These are phyloP conservation scores for Hydrocynus forskahlii DNA, from an alignment of 2,797 vertebrate genomes.

Conservation along the genomic window DNA sequence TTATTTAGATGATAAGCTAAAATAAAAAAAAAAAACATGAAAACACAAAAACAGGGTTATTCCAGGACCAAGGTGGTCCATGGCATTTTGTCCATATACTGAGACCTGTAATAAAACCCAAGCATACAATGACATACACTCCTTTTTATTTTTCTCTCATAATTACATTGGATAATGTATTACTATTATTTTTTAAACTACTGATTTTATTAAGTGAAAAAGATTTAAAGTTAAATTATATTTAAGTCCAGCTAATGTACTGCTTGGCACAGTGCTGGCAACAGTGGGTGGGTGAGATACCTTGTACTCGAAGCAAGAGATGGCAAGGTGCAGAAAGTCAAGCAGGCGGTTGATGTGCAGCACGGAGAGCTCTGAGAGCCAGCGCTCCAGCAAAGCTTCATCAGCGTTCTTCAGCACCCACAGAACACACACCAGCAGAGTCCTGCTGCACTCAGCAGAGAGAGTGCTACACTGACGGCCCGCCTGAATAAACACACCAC, in stretches of 20 bases:
- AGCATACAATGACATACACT: too few relatives aligned
- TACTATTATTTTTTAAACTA: too few relatives aligned
- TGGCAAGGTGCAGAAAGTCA: constrained; percentile 86
- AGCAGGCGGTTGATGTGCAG: constrained; percentile 87
- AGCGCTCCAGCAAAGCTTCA: constrained; percentile 82
- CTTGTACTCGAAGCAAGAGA: constrained; percentile 90
- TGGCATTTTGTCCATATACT: too few relatives aligned
- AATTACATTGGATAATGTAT: too few relatives aligned
- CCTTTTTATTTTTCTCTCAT: too few relatives aligned
- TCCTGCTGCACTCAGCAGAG: constrained; percentile 88
- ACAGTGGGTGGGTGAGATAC: constrained; percentile 52
- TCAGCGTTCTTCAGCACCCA: constrained; percentile 94
- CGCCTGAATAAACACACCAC: constrained; percentile 68
- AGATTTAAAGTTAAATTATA: too few relatives aligned
- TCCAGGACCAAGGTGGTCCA: background rate
- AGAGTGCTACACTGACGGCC: constrained; percentile 80
- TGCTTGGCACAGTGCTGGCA: background rate
- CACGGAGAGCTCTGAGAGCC: constrained; percentile 87
- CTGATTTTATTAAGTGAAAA: too few relatives aligned
- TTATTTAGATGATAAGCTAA: background rate
- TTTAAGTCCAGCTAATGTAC: background rate
- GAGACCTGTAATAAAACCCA: too few relatives aligned
- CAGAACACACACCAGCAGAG: constrained; percentile 86
- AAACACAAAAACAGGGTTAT: background rate
- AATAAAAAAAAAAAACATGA: background rate